phyloP scores from a whole-genome alignment of 2,797 vertebrate genomes.

The Anguilla megastoma region DNA sequence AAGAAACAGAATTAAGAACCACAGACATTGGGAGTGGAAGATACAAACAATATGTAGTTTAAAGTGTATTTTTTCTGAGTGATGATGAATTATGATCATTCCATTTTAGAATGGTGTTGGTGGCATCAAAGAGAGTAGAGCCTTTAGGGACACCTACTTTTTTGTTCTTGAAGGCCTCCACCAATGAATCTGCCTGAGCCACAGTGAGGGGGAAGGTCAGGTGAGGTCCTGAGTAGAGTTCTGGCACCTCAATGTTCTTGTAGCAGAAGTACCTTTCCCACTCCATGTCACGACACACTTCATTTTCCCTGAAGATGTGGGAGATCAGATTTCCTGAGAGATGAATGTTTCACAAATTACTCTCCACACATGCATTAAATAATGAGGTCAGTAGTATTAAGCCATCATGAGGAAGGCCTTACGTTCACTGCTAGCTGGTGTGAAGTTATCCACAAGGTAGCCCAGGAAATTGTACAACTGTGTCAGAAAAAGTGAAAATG shows the following conservation, averaged over 20 bases:
- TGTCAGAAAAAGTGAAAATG: slow-evolving; percentile 44
- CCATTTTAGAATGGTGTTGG: too few species aligned
- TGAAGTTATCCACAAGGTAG: slow-evolving; percentile 88
- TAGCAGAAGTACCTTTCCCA: slow-evolving; percentile 78
- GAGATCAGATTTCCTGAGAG: slow-evolving; percentile 81
- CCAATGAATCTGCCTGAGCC: slow-evolving; percentile 77
- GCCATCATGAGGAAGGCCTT: slow-evolving; percentile 57
- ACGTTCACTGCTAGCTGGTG: slow-evolving; percentile 81
- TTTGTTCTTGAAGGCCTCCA: slow-evolving; percentile 89
- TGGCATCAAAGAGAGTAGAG: too few species aligned
- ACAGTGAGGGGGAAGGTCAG: slow-evolving; percentile 85
- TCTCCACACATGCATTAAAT: neutral
- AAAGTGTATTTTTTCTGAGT: too few species aligned
- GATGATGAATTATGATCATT: too few species aligned
- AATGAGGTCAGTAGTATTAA: neutral
- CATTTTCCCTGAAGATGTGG: slow-evolving; percentile 79
- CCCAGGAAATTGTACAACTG: slow-evolving; percentile 92
- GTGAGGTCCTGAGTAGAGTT: slow-evolving; percentile 77
- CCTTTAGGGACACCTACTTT: slow-evolving; percentile 74
- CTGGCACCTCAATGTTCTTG: slow-evolving; percentile 76
- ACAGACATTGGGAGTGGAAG: too few species aligned
- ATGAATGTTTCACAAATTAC: slow-evolving; percentile 17
- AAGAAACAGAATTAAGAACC: too few species aligned
- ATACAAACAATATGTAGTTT: too few species aligned
- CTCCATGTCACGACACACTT: slow-evolving; percentile 69